phyloP scores from a whole-genome alignment of 2,113 vertebrate genomes.

The Tamias sibiricus region DNA sequence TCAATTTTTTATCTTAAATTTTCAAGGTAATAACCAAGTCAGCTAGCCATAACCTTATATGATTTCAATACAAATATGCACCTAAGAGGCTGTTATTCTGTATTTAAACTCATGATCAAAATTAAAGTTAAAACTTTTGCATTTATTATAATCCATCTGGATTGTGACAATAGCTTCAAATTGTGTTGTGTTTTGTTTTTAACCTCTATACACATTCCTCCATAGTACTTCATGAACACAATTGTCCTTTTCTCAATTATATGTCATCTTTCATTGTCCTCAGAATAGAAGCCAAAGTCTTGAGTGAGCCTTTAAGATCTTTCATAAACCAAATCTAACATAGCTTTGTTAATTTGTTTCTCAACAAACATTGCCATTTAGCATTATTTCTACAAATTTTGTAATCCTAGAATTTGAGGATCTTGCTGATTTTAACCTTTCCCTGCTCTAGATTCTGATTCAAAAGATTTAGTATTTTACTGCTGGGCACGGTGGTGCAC shows the following conservation, averaged over 20 bases:
- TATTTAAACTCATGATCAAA: slow-evolving; percentile 14
- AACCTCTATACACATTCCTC: background rate
- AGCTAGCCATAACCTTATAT: background rate
- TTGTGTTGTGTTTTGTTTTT: background rate
- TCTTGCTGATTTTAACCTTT: background rate
- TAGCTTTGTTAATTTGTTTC: background rate
- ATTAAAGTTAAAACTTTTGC: background rate
- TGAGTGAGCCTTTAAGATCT: background rate
- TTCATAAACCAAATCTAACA: background rate
- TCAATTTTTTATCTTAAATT: background rate
- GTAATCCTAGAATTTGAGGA: background rate
- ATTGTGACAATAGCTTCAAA: background rate
- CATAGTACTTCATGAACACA: background rate
- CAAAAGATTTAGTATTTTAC: background rate
- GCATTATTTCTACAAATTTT: background rate
- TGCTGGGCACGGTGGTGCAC: too few relatives aligned
- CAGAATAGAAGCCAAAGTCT: background rate
- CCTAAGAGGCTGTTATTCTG: background rate
- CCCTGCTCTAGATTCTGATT: background rate
- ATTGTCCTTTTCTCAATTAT: background rate
- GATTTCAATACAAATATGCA: background rate
- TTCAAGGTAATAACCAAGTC: background rate
- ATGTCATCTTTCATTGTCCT: background rate
- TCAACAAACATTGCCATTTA: background rate
- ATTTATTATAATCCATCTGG: background rate